Evolutionary conservation across 2,888 invertebrate species (phyloP).

Genomic region (Pterobdella sp.): DNA sequence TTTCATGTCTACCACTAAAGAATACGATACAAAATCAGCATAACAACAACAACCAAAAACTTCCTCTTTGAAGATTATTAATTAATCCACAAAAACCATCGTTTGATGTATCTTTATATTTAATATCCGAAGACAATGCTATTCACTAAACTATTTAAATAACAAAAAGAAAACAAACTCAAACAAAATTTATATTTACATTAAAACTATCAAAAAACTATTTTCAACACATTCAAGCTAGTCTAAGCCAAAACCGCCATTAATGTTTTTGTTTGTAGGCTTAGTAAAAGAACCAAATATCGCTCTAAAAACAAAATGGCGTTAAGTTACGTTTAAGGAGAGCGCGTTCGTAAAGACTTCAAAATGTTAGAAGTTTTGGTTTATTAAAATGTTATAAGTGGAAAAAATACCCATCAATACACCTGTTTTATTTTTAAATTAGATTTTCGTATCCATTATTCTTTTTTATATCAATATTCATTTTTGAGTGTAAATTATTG

Average conservation of each 20-base stretch:
- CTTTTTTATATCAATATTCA: too few species aligned
- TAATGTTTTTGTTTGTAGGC: conserved; percentile 7
- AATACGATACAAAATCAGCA: background rate
- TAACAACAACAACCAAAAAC: background rate
- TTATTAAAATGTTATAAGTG: too few species aligned
- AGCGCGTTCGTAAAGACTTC: too few species aligned
- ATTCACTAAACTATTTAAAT: background rate
- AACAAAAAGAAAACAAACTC: background rate
- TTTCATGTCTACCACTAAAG: conserved; percentile 12
- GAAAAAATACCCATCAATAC: too few species aligned
- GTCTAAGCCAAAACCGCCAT: background rate
- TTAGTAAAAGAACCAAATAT: conserved; percentile 7
- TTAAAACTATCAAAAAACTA: background rate
- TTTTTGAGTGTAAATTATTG: too few species aligned
- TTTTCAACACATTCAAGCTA: background rate
- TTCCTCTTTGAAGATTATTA: background rate
- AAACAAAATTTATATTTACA: conserved; percentile 4
- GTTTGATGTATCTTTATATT: too few species aligned
- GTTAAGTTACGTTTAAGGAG: conserved; percentile 18
- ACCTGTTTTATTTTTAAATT: too few species aligned
- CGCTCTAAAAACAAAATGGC: conserved; percentile 20
- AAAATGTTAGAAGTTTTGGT: too few species aligned
- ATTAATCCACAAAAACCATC: too few species aligned
- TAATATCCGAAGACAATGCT: background rate
- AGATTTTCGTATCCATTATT: too few species aligned